Base-by-base conservation (phyloP, 2,888 invertebrate genomes). In the Parnassius glacialis region DNA sequence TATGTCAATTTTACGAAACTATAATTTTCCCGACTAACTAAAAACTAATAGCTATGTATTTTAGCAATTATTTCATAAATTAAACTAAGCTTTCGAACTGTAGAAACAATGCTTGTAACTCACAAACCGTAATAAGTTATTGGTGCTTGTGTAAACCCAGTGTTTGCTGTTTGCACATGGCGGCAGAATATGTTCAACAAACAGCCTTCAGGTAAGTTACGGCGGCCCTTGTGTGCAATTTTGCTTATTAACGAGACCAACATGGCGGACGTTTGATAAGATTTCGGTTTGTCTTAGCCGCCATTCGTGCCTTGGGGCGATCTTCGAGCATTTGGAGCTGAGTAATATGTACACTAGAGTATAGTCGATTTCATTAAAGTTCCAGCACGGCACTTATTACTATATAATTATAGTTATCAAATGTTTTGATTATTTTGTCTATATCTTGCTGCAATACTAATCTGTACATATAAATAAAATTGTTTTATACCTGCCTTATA, bases 231-330 rank as follows among this genome's bases (percentile, higher is more conserved):
- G 87, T 89, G 87, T 86, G 83, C 81, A 90, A 87, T 88, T 90
- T 90, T 90, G 89, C 87, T 90, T 90, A 90, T 90, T 90, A 90
- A 88, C 85, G 78, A 85, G 74, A 80, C 84, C 83, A 89, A 86
- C 82, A 87, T 85, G 88, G 89, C 85, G 77, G 81, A 73, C 81
- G 84, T 80, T 85, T 86, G 90, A 85, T 90, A 90, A 90, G 90
- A 90, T 90, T 90, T 87, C 71, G 83, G 90, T 86, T 89, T 87
- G 90, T 89, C 89, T 91, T 90, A 85, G 84, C 77, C 81, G 73
- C 76, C 72, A 77, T 86, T 85, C 90, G 90, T 90, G 91, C 90
- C 89, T 82, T 67, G 78, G 74, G 85, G 85, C 82, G 75, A 79
- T 78, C 81, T 76, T 76, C 70, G 82, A 84, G 90, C 81, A 89